Base-by-base conservation (phyloP, 1,140 invertebrate genomes). In the Drosophila aff. region DNA sequence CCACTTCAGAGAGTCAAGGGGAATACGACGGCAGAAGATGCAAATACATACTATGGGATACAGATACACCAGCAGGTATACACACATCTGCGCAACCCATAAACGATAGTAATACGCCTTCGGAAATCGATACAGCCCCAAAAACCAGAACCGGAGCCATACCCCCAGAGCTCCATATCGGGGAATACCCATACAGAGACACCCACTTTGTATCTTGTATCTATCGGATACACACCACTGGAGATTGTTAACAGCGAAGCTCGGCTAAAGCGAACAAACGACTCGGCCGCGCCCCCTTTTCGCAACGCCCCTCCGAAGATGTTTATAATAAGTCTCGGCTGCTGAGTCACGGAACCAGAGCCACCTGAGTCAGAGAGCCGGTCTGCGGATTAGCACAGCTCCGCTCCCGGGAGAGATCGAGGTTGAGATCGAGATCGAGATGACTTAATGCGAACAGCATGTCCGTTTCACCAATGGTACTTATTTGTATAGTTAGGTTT, bases 381-480 rank as follows among this genome's bases (percentile, higher is more conserved):
- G 82, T 85, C 69, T 79, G 71, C 52, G 64, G 77, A 77, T 82
- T 82, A 73, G 71, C 64, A 73, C 52, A 76, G 41, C 41, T 31
- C 43, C 49, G 41, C 40, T 31, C 43, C 55, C 31, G 21, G 53
- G 53, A 33, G 52, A 59, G 36, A 60, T 64, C 18, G 31, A 41
- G 26, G 21, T 18, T 59, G 44, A 64, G 71, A 36, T 67, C 28
- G 23, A 46, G 71, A 36, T 68, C 23, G 26, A 87, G 66, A 81
- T 90, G 84, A 89, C 66, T 84, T 90, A 89, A 90, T 90, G 55
- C 77, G 43, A 62, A 53, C 65, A 89, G 65, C 80, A 87, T 81
- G 81, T 83, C 76, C 84, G 84, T 78, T 77, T 60, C 65, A 36
- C 36, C 53, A 57, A 13, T 33, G n/a, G n/a, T 31, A 26, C 15